Conservation (phyloP, 2,797 vertebrate genomes). For the Parauchenoglanis ngamensis region DNA sequence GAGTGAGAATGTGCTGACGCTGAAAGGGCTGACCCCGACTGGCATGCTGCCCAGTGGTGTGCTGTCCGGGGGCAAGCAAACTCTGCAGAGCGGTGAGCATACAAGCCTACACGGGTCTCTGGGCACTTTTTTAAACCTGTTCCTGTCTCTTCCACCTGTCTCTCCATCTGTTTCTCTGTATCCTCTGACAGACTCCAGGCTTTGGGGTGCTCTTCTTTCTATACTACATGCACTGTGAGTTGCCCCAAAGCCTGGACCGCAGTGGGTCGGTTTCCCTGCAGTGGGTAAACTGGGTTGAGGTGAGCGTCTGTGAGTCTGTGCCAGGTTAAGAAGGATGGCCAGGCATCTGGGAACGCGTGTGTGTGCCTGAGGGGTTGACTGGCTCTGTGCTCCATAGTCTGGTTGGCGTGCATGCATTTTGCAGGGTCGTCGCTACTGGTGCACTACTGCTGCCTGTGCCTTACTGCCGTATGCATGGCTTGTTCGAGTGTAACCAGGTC, state of each 20-base stretch:
- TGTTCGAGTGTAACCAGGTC: conserved; percentile 76
- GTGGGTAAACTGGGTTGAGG: conserved; percentile 55
- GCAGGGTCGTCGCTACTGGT: conserved; percentile 56
- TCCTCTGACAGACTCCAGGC: conserved; percentile 55
- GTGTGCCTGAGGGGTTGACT: conserved; percentile 49
- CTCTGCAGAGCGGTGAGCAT: conserved; percentile 81
- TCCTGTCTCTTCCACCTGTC: conserved; percentile 50
- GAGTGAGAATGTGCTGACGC: conserved; percentile 84
- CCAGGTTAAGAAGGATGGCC: conserved; percentile 17
- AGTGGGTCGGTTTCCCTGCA: conserved; percentile 51
- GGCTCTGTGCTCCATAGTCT: conserved; percentile 60
- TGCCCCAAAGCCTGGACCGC: conserved; percentile 57
- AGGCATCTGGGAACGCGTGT: conserved; percentile 24
- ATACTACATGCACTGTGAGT: conserved; percentile 26
- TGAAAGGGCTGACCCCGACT: conserved; percentile 83
- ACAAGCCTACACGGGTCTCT: conserved; percentile 28
- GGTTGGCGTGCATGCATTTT: conserved; percentile 62
- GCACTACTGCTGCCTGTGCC: conserved; percentile 66
- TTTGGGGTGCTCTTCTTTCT: conserved; percentile 55
- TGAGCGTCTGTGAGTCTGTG: conserved; percentile 48
- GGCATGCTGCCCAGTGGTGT: conserved; percentile 84
- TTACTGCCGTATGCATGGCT: conserved; percentile 77
- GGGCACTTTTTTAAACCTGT: conserved; percentile 35
- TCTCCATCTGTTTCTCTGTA: conserved; percentile 56
- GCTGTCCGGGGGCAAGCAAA: conserved; percentile 82